Evolutionary conservation across 2,888 invertebrate species (phyloP), one percentile per base, ranked within the genome.

Genomic region (Halocaridina rubra): DNA sequence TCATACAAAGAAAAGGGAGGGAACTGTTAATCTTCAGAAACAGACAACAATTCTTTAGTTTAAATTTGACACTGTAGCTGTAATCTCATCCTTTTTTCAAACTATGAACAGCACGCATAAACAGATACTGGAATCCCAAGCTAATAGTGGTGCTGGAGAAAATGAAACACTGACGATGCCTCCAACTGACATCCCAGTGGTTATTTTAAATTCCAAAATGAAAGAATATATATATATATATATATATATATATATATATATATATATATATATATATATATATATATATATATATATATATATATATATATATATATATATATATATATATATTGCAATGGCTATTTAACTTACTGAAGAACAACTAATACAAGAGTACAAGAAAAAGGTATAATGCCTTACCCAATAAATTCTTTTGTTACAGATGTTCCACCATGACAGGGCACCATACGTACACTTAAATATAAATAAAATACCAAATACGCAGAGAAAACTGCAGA

Each of bases 171-270:
- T n/a, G n/a, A n/a, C n/a, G n/a, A n/a, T n/a, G n/a, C n/a, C n/a
- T n/a, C n/a, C n/a, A n/a, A n/a, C n/a, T n/a, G n/a, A n/a, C n/a
- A n/a, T n/a, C n/a, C n/a, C n/a, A n/a, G n/a, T n/a, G n/a, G n/a
- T n/a, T n/a, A n/a, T n/a, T n/a, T n/a, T n/a, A n/a, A n/a, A n/a
- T n/a, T n/a, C n/a, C n/a, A n/a, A n/a, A n/a, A n/a, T n/a, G n/a
- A n/a, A n/a, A n/a, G n/a, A n/a, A n/a, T n/a, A 27, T 27, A 24
- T 69, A 69, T 24, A 69, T 69, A 69, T 69, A 24, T 69, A 27
- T 69, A 69, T 69, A 69, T 69, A 69, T 69, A 69, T 69, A 69
- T 69, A 69, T 69, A 27, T 69, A 69, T 69, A 69, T 69, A 69
- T 69, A 69, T 69, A 69, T 69, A 69, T 69, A 8, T 27, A 69